Evolutionary conservation across 2,113 vertebrate genomes (phyloP), one percentile per base, ranked within the genome.

Genomic region (Calyptommatus sinebrachiatus): DNA sequence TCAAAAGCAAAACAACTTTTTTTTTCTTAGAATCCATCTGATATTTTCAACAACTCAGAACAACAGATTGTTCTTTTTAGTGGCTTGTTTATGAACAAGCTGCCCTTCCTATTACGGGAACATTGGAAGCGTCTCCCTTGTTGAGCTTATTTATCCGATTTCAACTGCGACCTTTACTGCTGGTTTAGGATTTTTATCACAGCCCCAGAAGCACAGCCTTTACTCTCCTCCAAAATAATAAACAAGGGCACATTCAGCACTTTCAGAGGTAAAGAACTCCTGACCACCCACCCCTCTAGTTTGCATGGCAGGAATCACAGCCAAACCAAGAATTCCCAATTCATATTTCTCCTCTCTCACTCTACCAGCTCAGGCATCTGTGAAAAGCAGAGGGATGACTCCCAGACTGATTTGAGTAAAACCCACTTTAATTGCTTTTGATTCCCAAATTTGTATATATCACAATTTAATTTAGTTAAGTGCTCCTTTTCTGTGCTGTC

Each of bases 1-100:
- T 57, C 7, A 85, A 87, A 79, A 71, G 0, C 14, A 68, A 84
- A 79, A 84, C 50, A 24, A 48, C 14, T 18, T 57, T 70, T 72
- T 67, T 53, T 69, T 76, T 77, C 85, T 65, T 88, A 71, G 77
- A 90, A 87, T 62, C 75, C 66, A 73, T 65, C 73, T 8, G 79
- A 84, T 83, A 86, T 83, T 83, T 83, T 87, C 87, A 60, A 1
- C 70, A 84, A 82, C 85, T 77, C 82, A 77, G 80, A 2, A 70
- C 85, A 90, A 87, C 82, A 86, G 86, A 83, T 61, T 77, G 73
- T 87, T 92, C 86, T 85, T 90, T 88, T 85, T 69, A 77, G 76
- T 48, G 83, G 87, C 84, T 12, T 85, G 83, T 89, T 90, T 89
- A 79, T 48, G 86, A 88, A 73, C 50, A 84, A 35, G 41, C 48